Conservation (phyloP, 2,113 vertebrate genomes). For the Andinoacara biseriatus region DNA sequence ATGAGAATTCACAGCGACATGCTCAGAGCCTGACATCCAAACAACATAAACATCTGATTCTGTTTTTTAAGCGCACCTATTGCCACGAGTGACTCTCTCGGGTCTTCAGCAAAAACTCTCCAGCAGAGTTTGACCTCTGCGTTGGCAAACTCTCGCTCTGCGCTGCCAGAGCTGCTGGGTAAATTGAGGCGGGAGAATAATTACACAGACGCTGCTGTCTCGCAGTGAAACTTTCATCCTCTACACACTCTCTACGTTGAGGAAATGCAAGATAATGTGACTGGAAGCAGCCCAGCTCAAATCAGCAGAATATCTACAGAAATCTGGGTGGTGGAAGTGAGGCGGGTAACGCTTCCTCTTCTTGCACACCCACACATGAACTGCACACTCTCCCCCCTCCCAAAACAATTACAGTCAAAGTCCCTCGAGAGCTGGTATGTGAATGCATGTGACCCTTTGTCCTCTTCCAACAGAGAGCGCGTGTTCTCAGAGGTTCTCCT, state of each 20-base stretch:
- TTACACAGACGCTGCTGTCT: not conserved
- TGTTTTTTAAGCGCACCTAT: not conserved
- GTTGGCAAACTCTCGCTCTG: not conserved
- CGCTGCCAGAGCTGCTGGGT: not conserved
- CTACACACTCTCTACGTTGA: not conserved
- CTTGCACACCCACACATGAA: not conserved
- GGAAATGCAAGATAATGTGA: not conserved
- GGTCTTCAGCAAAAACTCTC: not conserved
- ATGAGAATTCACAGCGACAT: conserved; percentile 1
- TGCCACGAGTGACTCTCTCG: not conserved
- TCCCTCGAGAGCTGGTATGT: not conserved
- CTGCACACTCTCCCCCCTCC: not conserved
- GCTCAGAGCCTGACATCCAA: not conserved
- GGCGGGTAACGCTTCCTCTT: conserved; percentile 7
- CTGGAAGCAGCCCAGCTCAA: not conserved
- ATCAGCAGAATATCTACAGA: conserved; percentile 19
- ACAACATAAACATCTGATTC: conserved; percentile 4
- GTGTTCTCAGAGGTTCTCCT: not conserved
- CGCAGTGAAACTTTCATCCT: not conserved
- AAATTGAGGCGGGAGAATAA: not conserved
- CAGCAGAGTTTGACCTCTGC: not conserved
- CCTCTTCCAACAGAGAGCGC: not conserved
- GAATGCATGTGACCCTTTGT: not conserved
- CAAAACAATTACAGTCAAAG: not conserved
- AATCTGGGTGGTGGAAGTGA: conserved; percentile 14